Base-by-base conservation (phyloP, 2,888 invertebrate species). In the Drosophila austrosaltans region DNA sequence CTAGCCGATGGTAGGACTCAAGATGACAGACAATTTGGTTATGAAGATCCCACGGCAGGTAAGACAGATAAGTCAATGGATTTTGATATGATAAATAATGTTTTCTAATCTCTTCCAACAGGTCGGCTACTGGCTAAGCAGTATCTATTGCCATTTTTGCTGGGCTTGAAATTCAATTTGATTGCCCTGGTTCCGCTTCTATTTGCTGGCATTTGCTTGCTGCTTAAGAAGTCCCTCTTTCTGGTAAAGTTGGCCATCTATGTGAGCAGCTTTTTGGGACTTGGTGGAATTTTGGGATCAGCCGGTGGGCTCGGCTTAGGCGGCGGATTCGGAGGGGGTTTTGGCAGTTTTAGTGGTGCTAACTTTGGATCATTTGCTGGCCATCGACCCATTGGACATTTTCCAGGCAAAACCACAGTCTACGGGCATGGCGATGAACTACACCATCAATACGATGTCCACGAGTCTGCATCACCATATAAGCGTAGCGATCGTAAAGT, bases 161-260 rank as follows among this genome's bases (percentile, higher is more conserved):
- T 97, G 10, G 97, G 96, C 6, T 94, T 97, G 78, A 97, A 97
- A 92, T 96, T 97, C 88, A 96, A 96, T 87, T 92, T 96, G 53
- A 94, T 95, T 1, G 95, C 96, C 0, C 90, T 97, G 69, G 92
- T 97, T 16, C 97, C 97, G 0, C 89, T 97, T 61, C 88, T 97
- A 7, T 94, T 97, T 72, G 96, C 96, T 1, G 89, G 94, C 7
- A 91, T 97, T 42, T 94, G 96, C 56, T 84, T 97, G 53, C 93
- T 96, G 2, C 95, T 96, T 22, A 97, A 96, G 88, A 97, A 97
- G 87, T 96, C 96, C 0, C 93, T 96, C 54, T 89, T 97, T 1
- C 87, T 97, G 16, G 95, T 96, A 56, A 97, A 97, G 90, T 74
- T 97, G 60, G 96, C 96, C 0, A 91, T 97, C 7, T 92, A 96